These are phyloP conservation scores for Plecturocebus donacophilus DNA, from an alignment of 2,113 vertebrate species.

Conservation along the genomic window DNA sequence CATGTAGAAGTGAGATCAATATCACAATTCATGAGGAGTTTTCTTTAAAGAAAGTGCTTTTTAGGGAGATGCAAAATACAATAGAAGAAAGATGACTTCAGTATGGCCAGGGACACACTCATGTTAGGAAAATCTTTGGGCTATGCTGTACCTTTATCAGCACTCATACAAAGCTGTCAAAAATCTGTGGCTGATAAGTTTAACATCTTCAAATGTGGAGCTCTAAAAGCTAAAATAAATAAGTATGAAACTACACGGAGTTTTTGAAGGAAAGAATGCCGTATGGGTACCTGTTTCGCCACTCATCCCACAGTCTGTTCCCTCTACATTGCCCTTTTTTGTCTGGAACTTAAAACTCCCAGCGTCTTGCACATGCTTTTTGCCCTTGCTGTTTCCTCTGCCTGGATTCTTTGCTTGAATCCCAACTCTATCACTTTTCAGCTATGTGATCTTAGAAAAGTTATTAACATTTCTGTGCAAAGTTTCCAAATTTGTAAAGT, in stretches of 20 bases:
- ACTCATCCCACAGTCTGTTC: not conserved
- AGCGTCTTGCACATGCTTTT: not conserved
- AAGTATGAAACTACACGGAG: not conserved
- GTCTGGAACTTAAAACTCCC: not conserved
- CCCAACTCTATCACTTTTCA: not conserved
- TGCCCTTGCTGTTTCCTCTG: not conserved
- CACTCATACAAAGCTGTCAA: not conserved
- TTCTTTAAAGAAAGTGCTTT: not conserved
- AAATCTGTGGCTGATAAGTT: not conserved
- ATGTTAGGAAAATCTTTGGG: not conserved
- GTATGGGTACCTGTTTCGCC: rapidly evolving
- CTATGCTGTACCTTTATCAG: not conserved
- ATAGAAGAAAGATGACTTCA: not conserved
- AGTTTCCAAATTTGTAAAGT: not conserved
- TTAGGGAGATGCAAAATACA: not conserved
- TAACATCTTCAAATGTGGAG: not conserved
- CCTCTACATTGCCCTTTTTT: rapidly evolving
- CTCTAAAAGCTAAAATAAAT: not conserved
- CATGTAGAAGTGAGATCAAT: not conserved
- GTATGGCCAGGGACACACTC: not conserved
- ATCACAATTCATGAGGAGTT: not conserved
- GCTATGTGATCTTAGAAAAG: not conserved
- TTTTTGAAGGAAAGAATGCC: not conserved
- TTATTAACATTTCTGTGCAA: not conserved
- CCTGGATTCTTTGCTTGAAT: not conserved